Base-by-base conservation (phyloP, 1,140 invertebrate species). In the Steinernema feltiae region DNA sequence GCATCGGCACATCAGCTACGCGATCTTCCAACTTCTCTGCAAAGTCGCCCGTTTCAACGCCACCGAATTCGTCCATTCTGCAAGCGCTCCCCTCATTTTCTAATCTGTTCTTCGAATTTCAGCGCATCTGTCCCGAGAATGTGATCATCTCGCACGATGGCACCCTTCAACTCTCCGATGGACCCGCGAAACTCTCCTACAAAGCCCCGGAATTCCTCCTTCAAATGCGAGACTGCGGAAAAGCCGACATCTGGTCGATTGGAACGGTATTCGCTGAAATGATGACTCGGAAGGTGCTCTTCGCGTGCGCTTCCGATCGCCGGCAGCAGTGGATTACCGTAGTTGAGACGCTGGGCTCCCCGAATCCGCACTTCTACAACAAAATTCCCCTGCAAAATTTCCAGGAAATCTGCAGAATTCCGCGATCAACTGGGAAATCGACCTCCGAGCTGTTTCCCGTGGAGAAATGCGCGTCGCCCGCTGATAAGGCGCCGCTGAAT, bases 231-330 rank as follows among this genome's bases (percentile, higher is more conserved):
- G 24, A 7, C 53, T 15, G 2, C 15, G 24, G 53, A 7, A 27
- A 63, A 63, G 53, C 53, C 53, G 53, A 63, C 24, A 63, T 63
- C 12, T 63, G 53, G 53, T 63, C 53, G 24, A 63, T 63, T 63
- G 53, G 53, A 3, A 27, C 24, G 7, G 24, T 63, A 15, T 63
- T 63, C 53, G 53, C 53, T 21, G 53, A 63, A 27, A 63, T 63
- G 53, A 12, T 63, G 53, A 63, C 15, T 21, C 12, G 53, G 24
- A 63, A n/a, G 24, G 3, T 21, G 15, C 24, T 63, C 24, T 63
- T 63, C 53, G 7, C 15, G 3, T 7, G 24, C 2, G 53, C 53
- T 7, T 3, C 7, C 7, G 53, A 63, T 27, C 53, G 24, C 53
- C 15, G 7, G 12, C 53, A 7, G 2, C 53, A 63, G 24, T 63